Evolutionary conservation across 2,888 invertebrate species (phyloP), one percentile per base, ranked within the genome.

Genomic region (Drosophila hamatofila): DNA sequence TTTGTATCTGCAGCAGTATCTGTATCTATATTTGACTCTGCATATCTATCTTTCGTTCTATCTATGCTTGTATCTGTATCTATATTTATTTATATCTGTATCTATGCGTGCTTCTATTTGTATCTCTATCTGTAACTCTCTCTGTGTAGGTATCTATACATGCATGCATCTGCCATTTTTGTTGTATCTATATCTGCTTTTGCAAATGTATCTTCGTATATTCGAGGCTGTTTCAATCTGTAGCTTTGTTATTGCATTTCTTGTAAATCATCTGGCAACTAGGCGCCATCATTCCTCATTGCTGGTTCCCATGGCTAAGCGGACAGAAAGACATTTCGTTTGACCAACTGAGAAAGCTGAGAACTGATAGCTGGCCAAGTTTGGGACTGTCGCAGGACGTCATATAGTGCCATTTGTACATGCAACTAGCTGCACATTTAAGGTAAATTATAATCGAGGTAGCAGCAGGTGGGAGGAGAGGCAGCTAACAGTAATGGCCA

Each of bases 361-460:
- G 21, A 18, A 18, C 41, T 42, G 42, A 46, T 16, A 62, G 39
- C 23, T 41, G 27, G 16, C 33, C 51, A 35, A 51, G 41, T 41
- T 59, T 33, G 30, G 52, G 6, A 39, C 39, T 59, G 27, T 51
- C 49, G 71, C 25, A 44, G 44, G 49, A 67, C 63, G 59, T 66
- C 75, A 71, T 65, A 78, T 72, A 52, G 66, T 71, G 72, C 23
- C 56, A 83, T 83, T 71, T 74, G 71, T 74, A 55, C 72, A 69
- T 74, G 73, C 68, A 63, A 51, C 57, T 52, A 12, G 39, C 30
- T 58, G 70, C 67, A 77, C 88, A 80, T 84, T 87, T 87, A 80
- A 77, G 78, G 78, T 77, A 89, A 87, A 89, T 84, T 87, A 81
- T 81, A 42, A 41, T 48, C 27, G 30, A 51, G 25, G 37, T 30